These are phyloP conservation scores for Ceraclea dissimilis DNA, from an alignment of 2,888 invertebrate species.

Conservation along the genomic window DNA sequence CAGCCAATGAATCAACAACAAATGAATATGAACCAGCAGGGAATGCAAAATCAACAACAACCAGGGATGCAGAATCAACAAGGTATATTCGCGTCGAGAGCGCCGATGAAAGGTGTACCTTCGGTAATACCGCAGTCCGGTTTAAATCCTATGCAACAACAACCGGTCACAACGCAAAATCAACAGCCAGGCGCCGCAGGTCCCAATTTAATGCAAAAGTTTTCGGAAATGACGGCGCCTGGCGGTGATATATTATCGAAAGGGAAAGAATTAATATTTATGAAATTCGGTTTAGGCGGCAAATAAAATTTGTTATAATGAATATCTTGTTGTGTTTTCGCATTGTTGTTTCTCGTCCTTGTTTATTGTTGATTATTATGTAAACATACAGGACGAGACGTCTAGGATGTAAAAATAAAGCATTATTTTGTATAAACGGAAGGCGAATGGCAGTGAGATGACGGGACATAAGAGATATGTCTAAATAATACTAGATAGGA, in stretches of 20 bases:
- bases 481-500: background rate
- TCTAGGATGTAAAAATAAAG: background rate
- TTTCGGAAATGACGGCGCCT: slow-evolving; percentile 81
- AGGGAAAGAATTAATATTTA: slow-evolving; percentile 89
- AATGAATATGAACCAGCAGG: slow-evolving; percentile 30
- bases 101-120: slow-evolving; percentile 40
- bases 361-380: background rate
- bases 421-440: background rate
- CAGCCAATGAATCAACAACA: slow-evolving; percentile 29
- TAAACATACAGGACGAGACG: background rate
- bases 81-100: slow-evolving; percentile 30
- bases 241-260: slow-evolving; percentile 87
- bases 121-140: slow-evolving; percentile 45
- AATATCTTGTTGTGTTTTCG: slow-evolving; percentile 9
- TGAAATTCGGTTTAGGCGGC: slow-evolving; percentile 85
- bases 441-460: slow-evolving; percentile 8
- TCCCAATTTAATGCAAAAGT: slow-evolving; percentile 82
- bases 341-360: slow-evolving; percentile 11
- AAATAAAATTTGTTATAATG: slow-evolving; percentile 54
- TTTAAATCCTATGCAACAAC: slow-evolving; percentile 33
- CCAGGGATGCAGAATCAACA: slow-evolving; percentile 28
- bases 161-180: slow-evolving; percentile 36
- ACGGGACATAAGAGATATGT: background rate
- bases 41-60: slow-evolving; percentile 30
- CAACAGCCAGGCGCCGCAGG: slow-evolving; percentile 37